phyloP scores from a whole-genome alignment of 92 coral and sea anemone genomes.

The Metridium senile region DNA sequence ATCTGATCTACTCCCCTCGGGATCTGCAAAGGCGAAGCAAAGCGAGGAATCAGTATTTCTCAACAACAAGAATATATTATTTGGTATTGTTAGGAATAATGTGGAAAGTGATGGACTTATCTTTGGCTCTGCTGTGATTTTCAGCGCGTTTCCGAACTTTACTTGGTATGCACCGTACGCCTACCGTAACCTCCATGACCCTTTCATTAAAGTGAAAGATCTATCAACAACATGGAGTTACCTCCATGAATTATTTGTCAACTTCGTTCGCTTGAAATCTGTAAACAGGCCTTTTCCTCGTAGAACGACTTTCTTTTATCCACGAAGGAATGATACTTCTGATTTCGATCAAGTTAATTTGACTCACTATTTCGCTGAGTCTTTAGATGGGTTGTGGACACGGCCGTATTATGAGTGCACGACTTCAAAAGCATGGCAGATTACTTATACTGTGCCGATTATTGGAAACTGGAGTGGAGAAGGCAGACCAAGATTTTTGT shows the following conservation, averaged over 20 bases:
- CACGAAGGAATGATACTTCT: constrained; percentile 35
- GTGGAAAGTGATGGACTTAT: constrained; percentile 73
- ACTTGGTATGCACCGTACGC: constrained; percentile 81
- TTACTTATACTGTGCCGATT: constrained; percentile 75
- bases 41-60: constrained; percentile 39
- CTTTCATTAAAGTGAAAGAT: constrained; percentile 79
- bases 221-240: constrained; percentile 79
- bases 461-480: constrained; percentile 71
- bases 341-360: constrained; percentile 36
- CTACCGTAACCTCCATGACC: constrained; percentile 64
- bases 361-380: constrained; percentile 71
- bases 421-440: constrained; percentile 68
- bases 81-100: constrained; percentile 67
- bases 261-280: constrained; percentile 55
- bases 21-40: constrained; percentile 44
- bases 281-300: constrained; percentile 58
- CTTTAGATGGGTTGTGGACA: constrained; percentile 81
- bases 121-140: constrained; percentile 80
- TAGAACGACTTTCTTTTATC: constrained; percentile 66
- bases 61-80: constrained; percentile 52
- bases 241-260: constrained; percentile 76
- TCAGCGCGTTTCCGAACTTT: constrained; percentile 56
- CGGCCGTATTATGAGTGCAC: constrained; percentile 86
- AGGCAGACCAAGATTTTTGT: constrained; percentile 63
- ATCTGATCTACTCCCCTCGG: constrained; percentile 75